A percentile compares a stretch with the other conserved stretches of the same genome.
Conservation (phyloP, 2,888 invertebrate species). For the Choristoneura rosaceana region DNA sequence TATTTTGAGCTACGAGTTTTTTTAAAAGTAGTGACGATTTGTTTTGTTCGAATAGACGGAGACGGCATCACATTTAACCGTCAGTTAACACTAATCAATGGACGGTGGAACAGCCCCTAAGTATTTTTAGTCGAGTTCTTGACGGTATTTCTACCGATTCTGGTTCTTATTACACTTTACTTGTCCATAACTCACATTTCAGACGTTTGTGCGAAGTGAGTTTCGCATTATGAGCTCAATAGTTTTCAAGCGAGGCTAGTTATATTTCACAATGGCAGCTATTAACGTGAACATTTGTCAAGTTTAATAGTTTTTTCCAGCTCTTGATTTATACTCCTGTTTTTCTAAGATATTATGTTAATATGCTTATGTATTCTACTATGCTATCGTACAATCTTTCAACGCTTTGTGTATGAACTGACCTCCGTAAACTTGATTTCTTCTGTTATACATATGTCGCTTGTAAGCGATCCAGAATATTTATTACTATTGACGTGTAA, state of each 20-base stretch:
- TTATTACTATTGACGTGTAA: background rate
- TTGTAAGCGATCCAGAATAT: background rate
- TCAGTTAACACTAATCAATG: too few species aligned
- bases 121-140: background rate
- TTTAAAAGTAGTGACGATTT: too few species aligned
- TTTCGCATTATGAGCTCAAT: constrained; percentile 1
- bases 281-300: constrained; percentile 24
- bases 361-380: background rate
- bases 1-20: too few species aligned
- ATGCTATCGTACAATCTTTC: background rate
- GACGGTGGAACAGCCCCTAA: too few species aligned
- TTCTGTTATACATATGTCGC: too few species aligned
- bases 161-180: background rate
- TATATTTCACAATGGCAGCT: constrained; percentile 14
- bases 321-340: constrained; percentile 3
- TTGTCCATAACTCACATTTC: background rate
- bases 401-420: too few species aligned
- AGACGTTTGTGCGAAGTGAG: constrained; percentile 6
- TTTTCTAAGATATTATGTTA: constrained; percentile 4
- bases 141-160: background rate
- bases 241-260: constrained; percentile 3
- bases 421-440: too few species aligned
- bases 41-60: too few species aligned
- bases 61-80: too few species aligned
- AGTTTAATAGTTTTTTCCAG: constrained; percentile 2